Evolutionary conservation across 2,888 invertebrate species (phyloP), one percentile per base, ranked within the genome.

Genomic region (Creontiades dilutus): DNA sequence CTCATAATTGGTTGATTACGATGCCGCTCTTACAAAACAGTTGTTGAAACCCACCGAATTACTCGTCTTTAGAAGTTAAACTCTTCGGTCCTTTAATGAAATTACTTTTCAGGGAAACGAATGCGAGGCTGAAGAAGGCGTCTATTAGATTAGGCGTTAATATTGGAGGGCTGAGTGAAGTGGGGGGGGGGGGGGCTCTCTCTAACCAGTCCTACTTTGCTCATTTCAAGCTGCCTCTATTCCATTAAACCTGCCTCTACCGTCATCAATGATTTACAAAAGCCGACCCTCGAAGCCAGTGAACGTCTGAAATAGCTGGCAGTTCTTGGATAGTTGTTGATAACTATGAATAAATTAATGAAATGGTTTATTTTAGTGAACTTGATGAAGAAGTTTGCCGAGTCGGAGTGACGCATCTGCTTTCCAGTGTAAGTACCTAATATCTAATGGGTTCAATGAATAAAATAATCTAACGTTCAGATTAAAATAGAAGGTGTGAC

Each of bases 91-190:
- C 23, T 23, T 23, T 12, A 68, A 68, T 68, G 19, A 27, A 68
- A 68, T 68, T 68, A 68, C 23, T 23, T 9, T 23, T 68, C 27
- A 23, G 68, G 68, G 23, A 68, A 68, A 68, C 68, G 23, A 23
- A 19, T 27, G 23, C 68, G 5, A 68, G 23, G 68, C 68, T 23
- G 19, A 23, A 68, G 27, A 68, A 68, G 27, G 23, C 68, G 23
- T 68, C 68, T 68, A 68, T 68, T 68, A 68, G 68, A 68, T 68
- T 68, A 68, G 19, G 68, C 68, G 68, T 68, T 68, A 68, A 68
- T 68, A 68, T 68, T 68, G 68, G 68, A 68, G 68, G 13, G 68
- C 19, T 68, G 68, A 68, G 68, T 12, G 27, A 68, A 68, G 23
- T n/a, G 27, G 23, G 27, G 23, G 27, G 23, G 68, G 27, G 23